These are phyloP conservation scores for Recurvirostra avosetta DNA, from an alignment of 2,113 vertebrate genomes.

Conservation along the genomic window DNA sequence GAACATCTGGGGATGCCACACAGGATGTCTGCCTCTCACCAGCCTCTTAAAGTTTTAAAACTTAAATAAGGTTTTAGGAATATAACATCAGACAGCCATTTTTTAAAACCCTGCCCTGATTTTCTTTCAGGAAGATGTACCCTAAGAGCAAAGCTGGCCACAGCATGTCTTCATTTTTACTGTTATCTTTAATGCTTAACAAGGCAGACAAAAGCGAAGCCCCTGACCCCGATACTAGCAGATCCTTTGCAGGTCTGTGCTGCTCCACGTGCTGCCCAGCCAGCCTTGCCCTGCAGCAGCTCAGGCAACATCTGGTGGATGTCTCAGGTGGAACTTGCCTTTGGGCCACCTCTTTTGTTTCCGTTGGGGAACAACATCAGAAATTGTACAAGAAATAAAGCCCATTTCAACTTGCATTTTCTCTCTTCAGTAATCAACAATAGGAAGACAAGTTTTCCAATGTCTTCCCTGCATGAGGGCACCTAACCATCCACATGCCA, in stretches of 20 bases:
- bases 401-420: neutral
- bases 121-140: neutral
- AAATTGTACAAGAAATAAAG: neutral
- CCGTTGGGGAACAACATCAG: neutral
- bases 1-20: neutral
- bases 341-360: neutral
- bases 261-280: fast-evolving
- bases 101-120: neutral
- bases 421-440: neutral
- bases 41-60: neutral
- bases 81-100: neutral
- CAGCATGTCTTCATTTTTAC: neutral
- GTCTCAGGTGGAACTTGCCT: neutral
- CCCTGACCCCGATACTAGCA: fast-evolving
- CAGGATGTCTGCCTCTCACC: neutral
- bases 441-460: neutral
- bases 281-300: neutral
- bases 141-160: neutral
- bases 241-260: neutral
- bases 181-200: neutral
- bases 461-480: neutral
- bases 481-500: neutral
- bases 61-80: neutral
- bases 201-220: neutral
- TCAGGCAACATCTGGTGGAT: neutral